A percentile compares a stretch with the other conserved stretches of the same genome.
Conservation (phyloP, 2,113 vertebrate species). For the Anser brachyrhynchus region DNA sequence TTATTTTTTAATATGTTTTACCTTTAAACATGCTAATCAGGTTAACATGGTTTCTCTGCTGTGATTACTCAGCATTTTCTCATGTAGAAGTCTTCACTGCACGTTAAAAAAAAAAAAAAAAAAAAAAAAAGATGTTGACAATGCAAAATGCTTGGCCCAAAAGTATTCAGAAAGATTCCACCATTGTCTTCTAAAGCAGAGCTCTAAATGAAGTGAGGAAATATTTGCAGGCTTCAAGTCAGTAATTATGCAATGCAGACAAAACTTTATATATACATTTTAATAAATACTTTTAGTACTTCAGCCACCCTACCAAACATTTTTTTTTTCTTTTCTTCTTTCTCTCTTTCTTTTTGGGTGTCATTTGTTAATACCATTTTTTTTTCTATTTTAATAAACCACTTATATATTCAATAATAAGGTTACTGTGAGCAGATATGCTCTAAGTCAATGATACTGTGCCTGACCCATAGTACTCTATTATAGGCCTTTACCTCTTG, state of each 20-base stretch:
- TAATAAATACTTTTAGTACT: not conserved
- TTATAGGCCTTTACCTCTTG: conserved; percentile 46
- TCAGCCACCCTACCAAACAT: not conserved
- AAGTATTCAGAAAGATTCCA: not conserved
- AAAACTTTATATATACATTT: not conserved
- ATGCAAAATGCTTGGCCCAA: not conserved
- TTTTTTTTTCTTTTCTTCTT: not conserved
- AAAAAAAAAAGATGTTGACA: not conserved
- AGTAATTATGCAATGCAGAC: not conserved
- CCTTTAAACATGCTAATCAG: not conserved
- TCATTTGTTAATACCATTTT: not conserved
- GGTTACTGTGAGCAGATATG: conserved; percentile 10
- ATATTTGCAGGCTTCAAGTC: not conserved
- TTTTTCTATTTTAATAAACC: conserved; percentile 22
- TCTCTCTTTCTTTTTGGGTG: not conserved
- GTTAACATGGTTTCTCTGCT: not conserved
- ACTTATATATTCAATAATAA: conserved; percentile 33
- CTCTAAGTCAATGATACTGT: conserved; percentile 17
- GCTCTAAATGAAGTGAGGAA: conserved; percentile 7
- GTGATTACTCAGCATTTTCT: not conserved
- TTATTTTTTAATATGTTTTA: not conserved
- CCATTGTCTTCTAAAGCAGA: not conserved
- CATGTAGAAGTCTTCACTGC: not conserved
- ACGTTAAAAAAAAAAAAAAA: not conserved
- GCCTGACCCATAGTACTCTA: conserved; percentile 29